These are phyloP conservation scores for Drosophila ananassae DNA, from an alignment of 1,140 invertebrate species.

Conservation along the genomic window DNA sequence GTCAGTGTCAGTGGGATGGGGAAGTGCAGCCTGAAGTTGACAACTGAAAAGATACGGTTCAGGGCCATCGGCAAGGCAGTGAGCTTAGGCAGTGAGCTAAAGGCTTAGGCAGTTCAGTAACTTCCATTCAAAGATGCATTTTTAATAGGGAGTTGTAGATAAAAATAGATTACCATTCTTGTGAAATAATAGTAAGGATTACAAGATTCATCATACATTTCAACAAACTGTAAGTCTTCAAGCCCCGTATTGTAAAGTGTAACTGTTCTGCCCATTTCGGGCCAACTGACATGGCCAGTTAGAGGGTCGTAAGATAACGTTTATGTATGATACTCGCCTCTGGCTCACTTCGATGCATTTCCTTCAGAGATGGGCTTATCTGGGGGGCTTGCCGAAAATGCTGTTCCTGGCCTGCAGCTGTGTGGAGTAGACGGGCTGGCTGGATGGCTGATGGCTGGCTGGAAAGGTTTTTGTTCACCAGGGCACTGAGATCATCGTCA, in stretches of 20 bases:
- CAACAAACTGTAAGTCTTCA: too few species aligned
- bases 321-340: conserved; percentile 44
- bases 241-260: conserved; percentile 7
- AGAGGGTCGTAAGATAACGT: conserved; percentile 42
- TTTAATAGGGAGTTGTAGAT: not conserved
- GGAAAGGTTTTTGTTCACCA: conserved; percentile 16
- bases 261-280: conserved; percentile 51
- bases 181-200: too few species aligned
- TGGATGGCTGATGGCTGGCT: not conserved
- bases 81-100: conserved; percentile 24
- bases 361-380: conserved; percentile 55
- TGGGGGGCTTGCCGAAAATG: conserved; percentile 48
- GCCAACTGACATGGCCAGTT: conserved; percentile 30
- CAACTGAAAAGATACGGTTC: conserved; percentile 69
- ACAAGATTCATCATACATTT: too few species aligned
- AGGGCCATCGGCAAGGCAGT: conserved; percentile 40
- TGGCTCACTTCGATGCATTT: conserved; percentile 7
- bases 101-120: conserved; percentile 31
- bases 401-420: conserved; percentile 3
- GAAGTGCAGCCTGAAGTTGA: conserved; percentile 60
- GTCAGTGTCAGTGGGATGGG: conserved; percentile 60
- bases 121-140: not conserved
- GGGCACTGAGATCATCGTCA: conserved; percentile 44
- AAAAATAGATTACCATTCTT: too few species aligned
- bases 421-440: not conserved